phyloP scores from a whole-genome alignment of 2,888 invertebrate genomes.

The Mycalesis mineus region DNA sequence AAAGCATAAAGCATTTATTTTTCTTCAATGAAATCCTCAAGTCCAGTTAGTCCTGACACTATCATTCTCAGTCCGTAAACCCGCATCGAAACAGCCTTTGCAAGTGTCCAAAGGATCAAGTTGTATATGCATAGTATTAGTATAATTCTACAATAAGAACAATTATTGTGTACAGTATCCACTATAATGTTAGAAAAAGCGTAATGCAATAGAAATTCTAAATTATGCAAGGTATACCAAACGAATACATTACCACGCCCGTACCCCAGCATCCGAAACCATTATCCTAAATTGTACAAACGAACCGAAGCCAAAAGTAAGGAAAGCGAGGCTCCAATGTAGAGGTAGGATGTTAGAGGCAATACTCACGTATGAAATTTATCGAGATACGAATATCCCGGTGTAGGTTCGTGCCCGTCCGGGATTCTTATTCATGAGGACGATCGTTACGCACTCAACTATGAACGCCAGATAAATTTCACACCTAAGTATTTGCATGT shows the following conservation, averaged over 20 bases:
- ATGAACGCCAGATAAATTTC: not conserved
- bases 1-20: no score
- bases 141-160: no score
- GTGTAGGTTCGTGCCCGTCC: not conserved
- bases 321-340: not conserved
- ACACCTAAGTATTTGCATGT: not conserved
- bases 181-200: not conserved
- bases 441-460: not conserved
- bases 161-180: not conserved
- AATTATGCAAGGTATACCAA: no score
- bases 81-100: no score
- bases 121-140: no score
- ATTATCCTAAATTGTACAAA: not conserved
- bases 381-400: not conserved
- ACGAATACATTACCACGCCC: not conserved
- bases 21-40: no score
- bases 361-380: slow-evolving; percentile 3
- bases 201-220: no score
- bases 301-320: not conserved
- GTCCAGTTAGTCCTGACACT: no score
- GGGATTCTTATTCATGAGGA: not conserved
- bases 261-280: not conserved
- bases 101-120: no score
- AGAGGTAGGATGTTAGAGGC: not conserved
- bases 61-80: no score